Conservation (phyloP, 2,113 vertebrate species). For the Ctenodactylus gundi region DNA sequence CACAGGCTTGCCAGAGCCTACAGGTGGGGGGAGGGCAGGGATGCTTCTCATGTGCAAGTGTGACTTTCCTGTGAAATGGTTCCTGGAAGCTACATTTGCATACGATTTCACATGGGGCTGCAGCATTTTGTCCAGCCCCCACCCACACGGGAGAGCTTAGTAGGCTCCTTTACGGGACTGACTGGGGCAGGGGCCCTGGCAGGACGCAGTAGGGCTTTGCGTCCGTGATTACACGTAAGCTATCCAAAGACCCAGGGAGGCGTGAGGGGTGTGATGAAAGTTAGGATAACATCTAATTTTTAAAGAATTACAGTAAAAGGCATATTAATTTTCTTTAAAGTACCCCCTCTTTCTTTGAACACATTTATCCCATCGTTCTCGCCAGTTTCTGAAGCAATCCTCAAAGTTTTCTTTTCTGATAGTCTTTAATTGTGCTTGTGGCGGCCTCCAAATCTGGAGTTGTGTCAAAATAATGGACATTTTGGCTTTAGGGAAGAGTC, state of each 20-base stretch:
- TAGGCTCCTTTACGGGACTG: not conserved
- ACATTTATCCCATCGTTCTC: no score
- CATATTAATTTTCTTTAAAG: no score
- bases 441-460: no score
- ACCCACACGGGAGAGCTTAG: not conserved
- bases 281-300: no score
- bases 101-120: not conserved
- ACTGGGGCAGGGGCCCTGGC: not conserved
- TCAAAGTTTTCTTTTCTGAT: no score
- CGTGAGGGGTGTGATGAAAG: no score
- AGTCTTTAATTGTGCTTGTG: no score
- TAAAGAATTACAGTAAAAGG: no score
- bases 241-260: not conserved
- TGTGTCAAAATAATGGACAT: no score
- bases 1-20: not conserved
- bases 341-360: no score
- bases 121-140: not conserved
- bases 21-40: not conserved
- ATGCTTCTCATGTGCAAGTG: not conserved
- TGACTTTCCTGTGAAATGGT: conserved; percentile 33
- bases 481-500: no score
- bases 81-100: not conserved
- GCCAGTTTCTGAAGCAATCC: no score
- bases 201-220: not conserved
- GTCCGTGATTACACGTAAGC: not conserved